Evolutionary conservation across 2,888 invertebrate genomes (phyloP), one percentile per base, ranked within the genome.

Genomic region (Halocaridina rubra): DNA sequence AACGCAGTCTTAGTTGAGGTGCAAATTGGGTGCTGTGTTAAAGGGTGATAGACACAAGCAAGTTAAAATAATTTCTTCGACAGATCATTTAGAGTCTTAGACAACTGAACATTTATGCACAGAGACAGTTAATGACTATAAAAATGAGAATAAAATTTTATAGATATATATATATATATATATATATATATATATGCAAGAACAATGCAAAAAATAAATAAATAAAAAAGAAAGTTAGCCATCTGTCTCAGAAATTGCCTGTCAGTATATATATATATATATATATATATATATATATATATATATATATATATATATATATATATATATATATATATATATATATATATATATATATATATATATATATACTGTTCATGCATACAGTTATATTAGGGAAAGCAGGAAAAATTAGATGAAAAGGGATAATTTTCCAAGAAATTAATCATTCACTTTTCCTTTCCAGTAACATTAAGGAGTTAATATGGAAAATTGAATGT

Each of bases 1-100:
- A 74, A 74, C 24, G 72, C 13, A 30, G 72, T 84, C 82, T 84
- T 84, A 84, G 82, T 82, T 59, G 78, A 32, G 72, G 59, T 77
- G 71, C 57, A 78, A 29, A 69, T 29, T 29, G 59, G 46, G 30
- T 16, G 30, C 13, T 10, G 33, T 33, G 74, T 46, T n/a, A 64
- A 27, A 53, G 80, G 32, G 57, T 16, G 30, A 29, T 19, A 53
- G 19, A 53, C 53, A 53, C 53, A 53, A 53, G 53, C 53, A 53
- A 19, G 53, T n/a, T n/a, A n/a, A 53, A 7, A 16, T 53, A 4
- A 53, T 7, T 53, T 53, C 19, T 53, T 16, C 16, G 53, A 53
- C 53, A 53, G 19, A 19, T 4, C 53, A 53, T 53, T 2, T 2
- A 53, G 2, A 7, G 16, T n/a, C n/a, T n/a, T n/a, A n/a, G n/a